Evolutionary conservation across 2,113 vertebrate genomes (phyloP).

Genomic region (Ivindomyrus marchei): DNA sequence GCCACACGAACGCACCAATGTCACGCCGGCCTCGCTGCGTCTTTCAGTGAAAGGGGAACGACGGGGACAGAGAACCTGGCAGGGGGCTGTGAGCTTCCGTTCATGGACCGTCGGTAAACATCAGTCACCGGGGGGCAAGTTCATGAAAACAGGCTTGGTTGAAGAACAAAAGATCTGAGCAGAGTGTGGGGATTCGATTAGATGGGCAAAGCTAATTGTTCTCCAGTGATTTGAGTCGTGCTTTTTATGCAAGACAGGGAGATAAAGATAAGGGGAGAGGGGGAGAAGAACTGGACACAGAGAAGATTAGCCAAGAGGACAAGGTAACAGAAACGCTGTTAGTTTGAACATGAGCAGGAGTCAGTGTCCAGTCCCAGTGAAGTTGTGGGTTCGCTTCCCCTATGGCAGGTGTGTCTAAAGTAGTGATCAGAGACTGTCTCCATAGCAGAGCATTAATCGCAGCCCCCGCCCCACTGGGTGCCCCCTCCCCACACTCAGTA

Average conservation of each 20-base stretch:
- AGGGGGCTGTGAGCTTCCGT: constrained; percentile 15
- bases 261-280: constrained; percentile 33
- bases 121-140: constrained; percentile 31
- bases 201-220: constrained; percentile 61
- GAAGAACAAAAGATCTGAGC: constrained; percentile 28
- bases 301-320: background rate
- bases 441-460: background rate
- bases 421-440: background rate
- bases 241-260: constrained; percentile 63
- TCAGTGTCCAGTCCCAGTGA: background rate
- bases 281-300: background rate
- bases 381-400: background rate
- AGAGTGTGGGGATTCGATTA: constrained; percentile 41
- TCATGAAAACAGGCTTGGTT: constrained; percentile 31
- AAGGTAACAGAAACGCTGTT: background rate
- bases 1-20: background rate
- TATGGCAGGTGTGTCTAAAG: background rate
- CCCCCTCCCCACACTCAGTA: constrained; percentile 41
- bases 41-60: background rate
- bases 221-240: constrained; percentile 67
- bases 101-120: constrained; percentile 38
- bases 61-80: background rate
- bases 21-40: background rate
- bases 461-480: background rate
- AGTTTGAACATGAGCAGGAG: background rate